Evolutionary conservation across 2,113 vertebrate species (phyloP).

Genomic region (Bos taurus): DNA sequence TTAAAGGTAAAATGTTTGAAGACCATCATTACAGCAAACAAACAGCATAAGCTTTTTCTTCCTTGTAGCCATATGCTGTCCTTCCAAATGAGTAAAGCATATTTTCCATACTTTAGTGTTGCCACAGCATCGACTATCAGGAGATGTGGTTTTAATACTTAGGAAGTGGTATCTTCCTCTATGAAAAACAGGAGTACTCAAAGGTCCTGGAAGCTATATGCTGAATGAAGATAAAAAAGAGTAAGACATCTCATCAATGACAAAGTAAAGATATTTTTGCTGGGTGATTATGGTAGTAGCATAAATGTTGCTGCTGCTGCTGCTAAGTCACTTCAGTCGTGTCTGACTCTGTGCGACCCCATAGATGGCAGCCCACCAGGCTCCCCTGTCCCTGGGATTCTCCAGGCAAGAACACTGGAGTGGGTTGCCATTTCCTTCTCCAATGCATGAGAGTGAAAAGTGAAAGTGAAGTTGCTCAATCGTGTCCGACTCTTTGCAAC

Average conservation of each 20-base stretch:
- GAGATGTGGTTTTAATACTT: background rate
- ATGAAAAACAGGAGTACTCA: background rate
- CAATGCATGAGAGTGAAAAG: too few relatives aligned
- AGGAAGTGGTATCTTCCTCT: background rate
- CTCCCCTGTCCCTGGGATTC: fast-evolving
- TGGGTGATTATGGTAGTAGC: background rate
- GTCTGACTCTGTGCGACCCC: too few relatives aligned
- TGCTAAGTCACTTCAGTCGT: too few relatives aligned
- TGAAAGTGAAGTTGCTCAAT: too few relatives aligned
- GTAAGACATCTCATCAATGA: background rate
- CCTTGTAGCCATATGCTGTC: background rate
- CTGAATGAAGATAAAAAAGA: background rate
- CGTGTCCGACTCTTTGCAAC: fast-evolving
- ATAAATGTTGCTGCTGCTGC: background rate
- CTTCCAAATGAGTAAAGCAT: background rate
- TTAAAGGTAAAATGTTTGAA: background rate
- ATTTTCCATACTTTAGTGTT: background rate
- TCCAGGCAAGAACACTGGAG: too few relatives aligned
- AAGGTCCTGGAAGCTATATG: background rate
- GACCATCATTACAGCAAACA: background rate
- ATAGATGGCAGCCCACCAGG: too few relatives aligned
- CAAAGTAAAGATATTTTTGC: background rate
- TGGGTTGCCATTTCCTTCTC: too few relatives aligned
- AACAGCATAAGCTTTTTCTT: background rate
- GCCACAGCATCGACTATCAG: background rate